These are phyloP conservation scores for Paraplagusia blochii DNA, from an alignment of 2,113 vertebrate species.

Conservation along the genomic window DNA sequence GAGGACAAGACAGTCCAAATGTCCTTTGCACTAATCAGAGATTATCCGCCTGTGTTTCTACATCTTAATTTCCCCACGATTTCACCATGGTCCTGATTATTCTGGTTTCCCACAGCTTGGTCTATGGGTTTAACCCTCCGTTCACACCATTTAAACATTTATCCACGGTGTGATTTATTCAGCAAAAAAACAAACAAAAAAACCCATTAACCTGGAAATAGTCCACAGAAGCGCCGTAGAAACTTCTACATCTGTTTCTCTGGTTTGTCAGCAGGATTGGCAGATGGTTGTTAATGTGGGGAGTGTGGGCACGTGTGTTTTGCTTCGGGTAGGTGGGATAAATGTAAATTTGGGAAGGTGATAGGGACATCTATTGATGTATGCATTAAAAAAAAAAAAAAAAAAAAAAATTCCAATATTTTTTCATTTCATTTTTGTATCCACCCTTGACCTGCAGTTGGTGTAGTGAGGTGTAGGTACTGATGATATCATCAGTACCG, in stretches of 20 bases:
- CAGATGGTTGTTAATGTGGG: constrained; percentile 5
- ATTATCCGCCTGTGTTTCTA: no score
- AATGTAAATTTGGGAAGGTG: constrained; percentile 27
- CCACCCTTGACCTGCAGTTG: no score
- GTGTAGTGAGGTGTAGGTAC: no score
- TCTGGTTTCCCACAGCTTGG: no score
- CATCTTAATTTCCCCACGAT: no score
- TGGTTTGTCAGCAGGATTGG: constrained; percentile 6
- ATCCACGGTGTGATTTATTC: no score
- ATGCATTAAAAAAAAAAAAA: neutral
- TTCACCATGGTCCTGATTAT: no score
- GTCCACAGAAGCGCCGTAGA: neutral
- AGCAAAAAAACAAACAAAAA: neutral
- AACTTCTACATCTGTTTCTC: neutral
- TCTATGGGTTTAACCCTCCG: no score
- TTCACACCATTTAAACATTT: no score
- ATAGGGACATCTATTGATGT: constrained; percentile 5
- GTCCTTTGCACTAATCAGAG: no score
- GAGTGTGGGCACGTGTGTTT: constrained; percentile 8
- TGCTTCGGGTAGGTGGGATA: constrained; percentile 1
- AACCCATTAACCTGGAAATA: neutral
- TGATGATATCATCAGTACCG: no score
- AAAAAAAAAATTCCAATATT: neutral
- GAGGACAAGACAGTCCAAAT: no score
- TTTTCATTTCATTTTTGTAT: neutral